Evolutionary conservation across 2,113 vertebrate species (phyloP).

Genomic region (Cinclus mexicanus): DNA sequence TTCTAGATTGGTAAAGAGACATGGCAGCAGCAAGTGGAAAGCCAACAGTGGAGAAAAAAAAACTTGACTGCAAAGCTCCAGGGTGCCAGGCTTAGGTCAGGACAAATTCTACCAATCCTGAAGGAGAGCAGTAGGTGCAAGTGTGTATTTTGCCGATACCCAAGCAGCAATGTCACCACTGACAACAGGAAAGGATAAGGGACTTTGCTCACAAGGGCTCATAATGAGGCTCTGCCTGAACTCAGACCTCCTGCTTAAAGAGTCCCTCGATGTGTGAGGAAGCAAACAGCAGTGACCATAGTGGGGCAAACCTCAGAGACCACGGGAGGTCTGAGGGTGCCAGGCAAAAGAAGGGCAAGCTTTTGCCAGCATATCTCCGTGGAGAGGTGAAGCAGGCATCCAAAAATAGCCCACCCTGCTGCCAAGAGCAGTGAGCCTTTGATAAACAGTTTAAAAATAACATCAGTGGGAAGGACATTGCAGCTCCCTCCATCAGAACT

Average conservation of each 20-base stretch:
- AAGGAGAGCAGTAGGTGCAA: background rate
- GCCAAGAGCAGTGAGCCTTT: constrained; percentile 61
- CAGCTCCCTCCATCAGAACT: constrained; percentile 24
- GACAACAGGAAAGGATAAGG: background rate
- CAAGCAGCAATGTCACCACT: background rate
- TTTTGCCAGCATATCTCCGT: background rate
- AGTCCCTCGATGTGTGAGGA: background rate
- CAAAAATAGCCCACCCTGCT: constrained; percentile 39
- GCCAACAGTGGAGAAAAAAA: background rate
- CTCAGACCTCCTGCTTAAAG: constrained; percentile 23
- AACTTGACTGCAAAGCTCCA: background rate
- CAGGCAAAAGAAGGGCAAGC: background rate
- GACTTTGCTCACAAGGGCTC: background rate
- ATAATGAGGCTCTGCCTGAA: background rate
- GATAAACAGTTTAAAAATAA: constrained; percentile 73
- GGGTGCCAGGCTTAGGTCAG: background rate
- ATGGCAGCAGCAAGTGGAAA: background rate
- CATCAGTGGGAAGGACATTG: constrained; percentile 14
- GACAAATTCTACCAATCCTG: background rate
- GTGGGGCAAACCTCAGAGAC: background rate
- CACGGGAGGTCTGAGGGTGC: background rate
- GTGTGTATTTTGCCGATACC: background rate
- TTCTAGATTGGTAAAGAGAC: background rate
- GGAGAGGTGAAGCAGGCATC: constrained; percentile 40
- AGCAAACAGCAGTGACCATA: background rate